These are phyloP conservation scores for Rhinopomastus cyanomelas DNA, from an alignment of 2,113 vertebrate species.

Conservation along the genomic window DNA sequence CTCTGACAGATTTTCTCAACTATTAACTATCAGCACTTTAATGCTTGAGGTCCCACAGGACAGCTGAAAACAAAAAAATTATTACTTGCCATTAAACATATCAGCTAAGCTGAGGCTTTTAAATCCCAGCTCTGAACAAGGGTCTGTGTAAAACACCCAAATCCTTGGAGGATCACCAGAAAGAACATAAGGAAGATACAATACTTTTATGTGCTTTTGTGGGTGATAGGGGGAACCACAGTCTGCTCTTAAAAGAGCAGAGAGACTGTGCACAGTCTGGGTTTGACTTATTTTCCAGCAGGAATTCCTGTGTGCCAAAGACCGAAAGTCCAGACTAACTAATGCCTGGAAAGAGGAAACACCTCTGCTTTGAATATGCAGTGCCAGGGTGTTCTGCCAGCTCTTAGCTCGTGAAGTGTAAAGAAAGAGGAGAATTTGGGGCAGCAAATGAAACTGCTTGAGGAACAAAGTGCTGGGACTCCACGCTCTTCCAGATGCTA, in stretches of 20 bases:
- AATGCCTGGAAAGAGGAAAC: background rate
- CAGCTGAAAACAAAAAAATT: background rate
- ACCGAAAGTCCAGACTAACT: background rate
- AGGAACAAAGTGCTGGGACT: background rate
- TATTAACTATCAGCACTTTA: background rate
- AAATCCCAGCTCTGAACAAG: background rate
- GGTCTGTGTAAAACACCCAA: background rate
- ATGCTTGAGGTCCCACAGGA: background rate
- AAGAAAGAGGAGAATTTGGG: background rate
- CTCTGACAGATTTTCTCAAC: background rate
- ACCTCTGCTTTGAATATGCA: background rate
- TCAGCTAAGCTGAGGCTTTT: background rate
- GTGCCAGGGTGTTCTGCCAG: background rate
- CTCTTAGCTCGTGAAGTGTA: background rate
- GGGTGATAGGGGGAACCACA: constrained; percentile 7
- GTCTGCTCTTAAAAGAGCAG: background rate
- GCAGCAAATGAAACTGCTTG: background rate
- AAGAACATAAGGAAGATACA: constrained; percentile 20
- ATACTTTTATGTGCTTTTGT: background rate
- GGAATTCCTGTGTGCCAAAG: background rate
- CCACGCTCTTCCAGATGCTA: background rate
- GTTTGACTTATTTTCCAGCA: background rate
- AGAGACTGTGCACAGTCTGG: background rate
- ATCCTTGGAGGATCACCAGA: constrained; percentile 32
- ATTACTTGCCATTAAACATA: background rate